These are phyloP conservation scores for Heliconius hermathena DNA, from an alignment of 1,140 invertebrate species.

Conservation along the genomic window DNA sequence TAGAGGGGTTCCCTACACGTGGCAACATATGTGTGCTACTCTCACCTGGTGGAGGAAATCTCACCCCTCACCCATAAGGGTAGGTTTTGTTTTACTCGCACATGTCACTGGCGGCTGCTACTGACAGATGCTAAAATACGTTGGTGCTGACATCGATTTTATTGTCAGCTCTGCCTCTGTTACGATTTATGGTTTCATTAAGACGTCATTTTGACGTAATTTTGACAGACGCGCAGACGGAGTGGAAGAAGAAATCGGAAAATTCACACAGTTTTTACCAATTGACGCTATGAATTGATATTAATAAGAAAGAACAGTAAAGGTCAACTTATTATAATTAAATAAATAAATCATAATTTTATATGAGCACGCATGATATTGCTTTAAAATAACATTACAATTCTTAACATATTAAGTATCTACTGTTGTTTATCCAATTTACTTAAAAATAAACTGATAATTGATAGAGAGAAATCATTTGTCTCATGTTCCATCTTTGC, in stretches of 20 bases:
- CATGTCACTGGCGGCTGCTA: conserved; percentile 77
- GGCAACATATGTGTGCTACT: conserved; percentile 72
- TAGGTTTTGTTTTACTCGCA: conserved; percentile 70
- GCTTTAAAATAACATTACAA: too few species aligned
- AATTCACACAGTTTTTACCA: not conserved
- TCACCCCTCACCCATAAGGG: conserved; percentile 66
- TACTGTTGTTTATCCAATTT: too few species aligned
- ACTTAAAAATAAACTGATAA: too few species aligned
- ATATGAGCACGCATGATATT: too few species aligned
- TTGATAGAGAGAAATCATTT: too few species aligned
- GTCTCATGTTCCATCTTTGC: too few species aligned
- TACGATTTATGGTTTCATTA: conserved; percentile 47
- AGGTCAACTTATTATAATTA: too few species aligned
- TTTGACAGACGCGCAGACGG: not conserved
- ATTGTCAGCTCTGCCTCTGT: conserved; percentile 48
- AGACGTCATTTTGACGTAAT: conserved; percentile 10
- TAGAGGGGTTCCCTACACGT: conserved; percentile 74
- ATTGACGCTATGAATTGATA: not conserved
- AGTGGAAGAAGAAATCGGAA: not conserved
- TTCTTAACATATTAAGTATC: too few species aligned
- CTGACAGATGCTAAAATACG: conserved; percentile 80
- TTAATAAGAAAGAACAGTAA: not conserved
- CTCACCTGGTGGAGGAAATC: conserved; percentile 74
- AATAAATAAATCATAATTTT: too few species aligned
- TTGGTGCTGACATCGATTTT: conserved; percentile 68